A percentile compares a stretch with the other conserved stretches of the same genome.
These are phyloP conservation scores for Gouania willdenowi DNA, from an alignment of 2,797 vertebrate species.

Conservation along the genomic window DNA sequence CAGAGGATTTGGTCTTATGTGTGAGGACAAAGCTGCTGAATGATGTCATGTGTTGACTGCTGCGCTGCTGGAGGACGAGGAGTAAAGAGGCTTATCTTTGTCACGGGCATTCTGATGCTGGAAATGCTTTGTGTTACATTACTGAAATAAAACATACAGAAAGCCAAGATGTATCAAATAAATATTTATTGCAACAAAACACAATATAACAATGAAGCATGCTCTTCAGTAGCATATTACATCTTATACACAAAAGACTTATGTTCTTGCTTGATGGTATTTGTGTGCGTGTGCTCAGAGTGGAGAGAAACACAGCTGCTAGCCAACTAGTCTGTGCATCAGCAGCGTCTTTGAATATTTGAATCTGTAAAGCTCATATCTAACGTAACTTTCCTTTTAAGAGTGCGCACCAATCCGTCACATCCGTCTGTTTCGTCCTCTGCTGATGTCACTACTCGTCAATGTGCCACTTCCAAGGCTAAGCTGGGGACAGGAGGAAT, in stretches of 20 bases:
- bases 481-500: conserved; percentile 78
- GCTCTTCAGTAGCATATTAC: too few relatives aligned
- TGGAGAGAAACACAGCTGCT: too few relatives aligned
- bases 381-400: too few relatives aligned
- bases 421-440: not conserved
- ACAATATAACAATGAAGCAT: too few relatives aligned
- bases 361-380: not conserved
- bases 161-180: too few relatives aligned
- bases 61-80: conserved; percentile 14
- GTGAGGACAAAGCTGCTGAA: conserved; percentile 51
- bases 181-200: too few relatives aligned
- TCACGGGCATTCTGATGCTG: conserved; percentile 61
- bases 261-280: not conserved
- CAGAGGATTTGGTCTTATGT: conserved; percentile 61
- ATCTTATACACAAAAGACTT: too few relatives aligned
- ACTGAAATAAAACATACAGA: too few relatives aligned
- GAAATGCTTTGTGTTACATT: too few relatives aligned
- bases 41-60: conserved; percentile 26
- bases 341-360: not conserved
- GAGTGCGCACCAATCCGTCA: conserved; percentile 2
- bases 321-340: too few relatives aligned
- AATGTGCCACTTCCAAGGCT: conserved; percentile 23
- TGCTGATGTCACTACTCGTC: conserved; percentile 1
- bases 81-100: conserved; percentile 58
- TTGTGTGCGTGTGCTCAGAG: too few relatives aligned